Conservation (phyloP, 2,888 invertebrate genomes). For the Tenthredo distinguenda region DNA sequence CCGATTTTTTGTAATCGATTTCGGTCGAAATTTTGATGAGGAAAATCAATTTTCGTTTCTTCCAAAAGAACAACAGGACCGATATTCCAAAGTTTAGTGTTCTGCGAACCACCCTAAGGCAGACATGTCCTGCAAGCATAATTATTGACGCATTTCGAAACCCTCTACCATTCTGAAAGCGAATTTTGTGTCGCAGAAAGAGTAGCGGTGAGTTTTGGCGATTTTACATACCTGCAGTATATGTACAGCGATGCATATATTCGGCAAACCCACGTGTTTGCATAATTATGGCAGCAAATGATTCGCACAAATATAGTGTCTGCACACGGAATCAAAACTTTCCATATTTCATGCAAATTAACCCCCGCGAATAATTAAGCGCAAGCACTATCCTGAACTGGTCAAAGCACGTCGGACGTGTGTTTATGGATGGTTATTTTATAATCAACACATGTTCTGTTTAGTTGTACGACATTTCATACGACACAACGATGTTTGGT, state of each 20-base stretch:
- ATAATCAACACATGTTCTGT: background rate
- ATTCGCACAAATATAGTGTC: background rate
- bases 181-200: background rate
- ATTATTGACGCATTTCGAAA: background rate
- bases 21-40: too few species aligned
- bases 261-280: background rate
- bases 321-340: background rate
- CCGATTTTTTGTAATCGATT: too few species aligned
- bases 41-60: too few species aligned
- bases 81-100: too few species aligned
- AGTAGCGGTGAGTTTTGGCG: background rate
- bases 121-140: background rate
- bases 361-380: background rate
- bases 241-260: background rate
- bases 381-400: background rate
- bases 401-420: background rate
- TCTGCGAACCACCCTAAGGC: too few species aligned
- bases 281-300: background rate
- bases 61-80: too few species aligned
- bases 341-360: background rate
- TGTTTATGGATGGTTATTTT: background rate
- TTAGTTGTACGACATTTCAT: background rate
- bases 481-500: background rate
- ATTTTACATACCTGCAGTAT: background rate
- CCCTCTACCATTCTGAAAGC: background rate